Conservation (phyloP, 2,888 invertebrate genomes). For the Ptychoptera albimana region DNA sequence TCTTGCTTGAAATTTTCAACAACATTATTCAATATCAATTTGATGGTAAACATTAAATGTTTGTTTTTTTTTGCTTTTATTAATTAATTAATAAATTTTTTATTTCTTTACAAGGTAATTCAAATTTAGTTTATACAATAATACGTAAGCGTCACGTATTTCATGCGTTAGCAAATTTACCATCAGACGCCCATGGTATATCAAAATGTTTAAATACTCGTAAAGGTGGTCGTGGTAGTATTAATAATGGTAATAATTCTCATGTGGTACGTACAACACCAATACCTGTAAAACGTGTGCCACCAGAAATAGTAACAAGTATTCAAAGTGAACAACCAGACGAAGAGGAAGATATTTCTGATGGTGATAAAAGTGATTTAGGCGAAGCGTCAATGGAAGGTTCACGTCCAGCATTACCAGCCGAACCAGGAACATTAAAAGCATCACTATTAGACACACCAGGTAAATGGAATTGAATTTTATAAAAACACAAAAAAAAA, state of each 20-base stretch:
- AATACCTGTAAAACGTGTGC: constrained; percentile 12
- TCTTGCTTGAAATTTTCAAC: constrained; percentile 96
- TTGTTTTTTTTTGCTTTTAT: neutral
- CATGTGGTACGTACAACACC: constrained; percentile 10
- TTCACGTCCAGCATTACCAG: constrained; percentile 66
- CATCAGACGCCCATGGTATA: constrained; percentile 83
- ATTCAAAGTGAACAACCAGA: constrained; percentile 17
- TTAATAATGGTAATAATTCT: constrained; percentile 18
- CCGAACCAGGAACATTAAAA: constrained; percentile 83
- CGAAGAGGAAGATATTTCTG: constrained; percentile 29
- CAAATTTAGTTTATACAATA: constrained; percentile 96
- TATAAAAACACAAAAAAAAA: neutral
- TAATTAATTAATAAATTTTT: neutral
- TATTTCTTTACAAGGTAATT: constrained; percentile 52
- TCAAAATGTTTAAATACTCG: constrained; percentile 29
- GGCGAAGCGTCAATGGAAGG: constrained; percentile 63
- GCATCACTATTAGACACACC: constrained; percentile 85
- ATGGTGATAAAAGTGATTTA: constrained; percentile 33
- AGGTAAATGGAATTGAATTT: constrained; percentile 28
- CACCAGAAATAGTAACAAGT: constrained; percentile 7
- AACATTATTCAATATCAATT: constrained; percentile 99
- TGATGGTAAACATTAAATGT: constrained; percentile 46
- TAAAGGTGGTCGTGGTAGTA: constrained; percentile 32
- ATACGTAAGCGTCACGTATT: constrained; percentile 97
- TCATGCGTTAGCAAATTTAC: constrained; percentile 92